Conservation (phyloP, 2,113 vertebrate genomes). For the Hymenochirus boettgeri region DNA sequence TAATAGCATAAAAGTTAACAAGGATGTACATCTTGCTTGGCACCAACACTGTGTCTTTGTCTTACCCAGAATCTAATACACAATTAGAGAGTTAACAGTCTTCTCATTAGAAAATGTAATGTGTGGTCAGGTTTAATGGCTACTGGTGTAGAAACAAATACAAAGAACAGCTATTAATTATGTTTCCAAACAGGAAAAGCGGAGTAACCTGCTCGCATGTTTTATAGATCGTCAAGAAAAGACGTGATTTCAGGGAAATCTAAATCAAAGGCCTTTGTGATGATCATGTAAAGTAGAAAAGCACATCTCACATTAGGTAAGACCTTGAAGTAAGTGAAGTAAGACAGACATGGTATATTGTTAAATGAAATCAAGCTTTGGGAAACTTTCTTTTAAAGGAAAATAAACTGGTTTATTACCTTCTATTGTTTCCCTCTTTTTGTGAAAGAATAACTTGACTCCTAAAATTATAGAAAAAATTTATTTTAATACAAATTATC, state of each 20-base stretch:
- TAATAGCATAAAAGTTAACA: neutral
- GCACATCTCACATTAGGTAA: neutral
- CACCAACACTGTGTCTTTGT: neutral
- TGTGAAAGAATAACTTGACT: no score
- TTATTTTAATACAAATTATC: no score
- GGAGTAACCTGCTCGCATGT: neutral
- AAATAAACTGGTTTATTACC: no score
- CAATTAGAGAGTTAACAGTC: neutral
- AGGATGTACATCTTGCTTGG: neutral
- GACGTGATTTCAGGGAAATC: constrained; percentile 37
- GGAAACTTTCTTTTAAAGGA: no score
- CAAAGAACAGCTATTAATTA: neutral
- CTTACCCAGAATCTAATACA: neutral
- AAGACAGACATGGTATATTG: no score
- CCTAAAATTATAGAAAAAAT: no score
- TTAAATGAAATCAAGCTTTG: no score
- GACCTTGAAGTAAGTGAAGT: neutral
- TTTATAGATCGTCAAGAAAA: constrained; percentile 17
- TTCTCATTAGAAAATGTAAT: neutral
- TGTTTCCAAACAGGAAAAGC: neutral
- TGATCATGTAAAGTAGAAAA: constrained; percentile 1
- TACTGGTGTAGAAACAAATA: no score
- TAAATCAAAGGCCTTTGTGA: constrained; percentile 24
- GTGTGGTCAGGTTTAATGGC: neutral
- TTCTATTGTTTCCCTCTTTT: no score